Evolutionary conservation across 2,797 vertebrate species (phyloP), one percentile per base, ranked within the genome.

Genomic region (Aldrovandia affinis): DNA sequence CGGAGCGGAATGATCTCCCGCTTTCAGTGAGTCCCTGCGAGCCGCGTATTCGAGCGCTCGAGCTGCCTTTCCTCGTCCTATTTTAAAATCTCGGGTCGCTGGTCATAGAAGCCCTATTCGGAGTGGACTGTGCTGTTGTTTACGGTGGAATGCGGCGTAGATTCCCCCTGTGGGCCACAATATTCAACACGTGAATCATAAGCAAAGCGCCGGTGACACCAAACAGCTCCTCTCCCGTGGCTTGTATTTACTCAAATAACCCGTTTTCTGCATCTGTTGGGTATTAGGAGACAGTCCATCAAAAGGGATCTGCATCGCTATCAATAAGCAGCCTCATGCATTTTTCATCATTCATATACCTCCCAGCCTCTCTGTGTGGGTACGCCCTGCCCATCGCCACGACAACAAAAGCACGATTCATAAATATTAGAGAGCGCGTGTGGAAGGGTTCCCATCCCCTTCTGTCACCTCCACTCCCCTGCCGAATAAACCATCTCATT

Each of bases 291-390:
- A 83, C 87, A 88, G 92, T 92, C 92, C 88, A 93, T 93, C 92
- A 93, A 90, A 92, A 85, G 20, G 55, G 78, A 91, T 92, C 86
- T 87, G 91, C 82, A 91, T 85, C 89, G 83, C 57, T 92, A 91
- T 93, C 91, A 89, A 86, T 88, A 89, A 91, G 87, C 83, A 83
- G 20, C 15, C 86, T 94, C 92, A 93, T 94, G 88, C 65, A 93
- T 90, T 91, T 95, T 93, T 95, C 88, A 93, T 89, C 91, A 90
- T 91, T 92, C 82, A 91, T 90, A 92, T 93, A 87, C 84, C 89
- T 91, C 86, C 88, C 85, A 87, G 84, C 86, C n/a, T 90, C 89
- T 65, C 88, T 83, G 57, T 83, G 92, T 77, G 84, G 87, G 87
- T 89, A 89, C 47, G 81, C 65, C 82, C 88, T 91, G 85, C 83